Evolutionary conservation across 1,140 invertebrate genomes (phyloP), one percentile per base, ranked within the genome.

Genomic region (Brachionus paranguensis): DNA sequence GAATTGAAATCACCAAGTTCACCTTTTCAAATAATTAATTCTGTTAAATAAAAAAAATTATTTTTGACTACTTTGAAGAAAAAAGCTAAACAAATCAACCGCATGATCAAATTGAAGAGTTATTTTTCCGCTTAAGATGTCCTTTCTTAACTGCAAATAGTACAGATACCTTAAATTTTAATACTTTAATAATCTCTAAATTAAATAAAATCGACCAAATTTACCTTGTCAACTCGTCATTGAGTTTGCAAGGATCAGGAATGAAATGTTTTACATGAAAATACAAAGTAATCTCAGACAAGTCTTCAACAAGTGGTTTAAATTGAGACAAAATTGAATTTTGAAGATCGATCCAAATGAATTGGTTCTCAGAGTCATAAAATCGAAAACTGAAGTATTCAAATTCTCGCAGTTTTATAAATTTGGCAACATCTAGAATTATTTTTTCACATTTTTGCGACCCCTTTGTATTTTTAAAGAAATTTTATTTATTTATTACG

Each of bases 1-100:
- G 87, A 85, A 53, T 88, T 87, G 87, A 84, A 88, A 84, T 89
- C 89, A 29, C 88, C 88, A 0, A 89, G 60, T 72, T 89, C 89
- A 86, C 88, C 88, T 89, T 84, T 37, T 7, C 33, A 37, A 37
- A 37, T 37, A 7, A 55, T 37, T 7, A 29, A 29, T 29, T 3
- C 2, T 29, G 27, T 29, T 29, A 2, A 29, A 29, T 64, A 10
- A 64, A 64, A 64, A 10, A 12, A 20, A n/a, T n/a, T 41, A 14
- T 41, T 41, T 72, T 43, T 0, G 45, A 68, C 37, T 17, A 74
- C 72, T n/a, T 68, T 81, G 78, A 3, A 81, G 29, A 29, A 81
- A 81, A 60, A 24, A 68, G 37, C 53, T 29, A 27, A 81, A 81
- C 37, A 81, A 41, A 14, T 81, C 53, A 33, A 81, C 41, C 0